Evolutionary conservation across 2,797 vertebrate genomes (phyloP).

Genomic region (Lepilemur septentrionalis): DNA sequence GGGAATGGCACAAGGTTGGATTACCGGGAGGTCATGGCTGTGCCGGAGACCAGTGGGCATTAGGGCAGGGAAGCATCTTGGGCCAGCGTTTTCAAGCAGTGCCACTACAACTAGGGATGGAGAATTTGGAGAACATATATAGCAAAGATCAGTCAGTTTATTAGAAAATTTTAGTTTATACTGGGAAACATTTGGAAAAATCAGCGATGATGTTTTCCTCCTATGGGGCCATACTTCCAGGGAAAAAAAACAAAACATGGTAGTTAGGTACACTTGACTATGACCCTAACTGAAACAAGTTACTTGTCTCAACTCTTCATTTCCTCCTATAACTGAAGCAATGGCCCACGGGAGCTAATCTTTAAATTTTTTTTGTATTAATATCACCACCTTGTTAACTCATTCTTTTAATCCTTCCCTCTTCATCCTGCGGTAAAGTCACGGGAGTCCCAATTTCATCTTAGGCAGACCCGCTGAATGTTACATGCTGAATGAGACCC

Average conservation of each 20-base stretch:
- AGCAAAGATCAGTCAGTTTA: background rate
- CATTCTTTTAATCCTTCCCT: constrained; percentile 51
- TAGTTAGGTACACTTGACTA: background rate
- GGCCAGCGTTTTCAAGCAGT: background rate
- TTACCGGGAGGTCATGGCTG: background rate
- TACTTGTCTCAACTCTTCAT: background rate
- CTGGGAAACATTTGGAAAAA: background rate
- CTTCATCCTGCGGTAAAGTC: constrained; percentile 42
- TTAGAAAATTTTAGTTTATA: background rate
- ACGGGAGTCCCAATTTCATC: constrained; percentile 42
- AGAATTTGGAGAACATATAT: background rate
- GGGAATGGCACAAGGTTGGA: no score
- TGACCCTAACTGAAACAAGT: background rate
- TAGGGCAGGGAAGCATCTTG: background rate
- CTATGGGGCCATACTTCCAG: background rate
- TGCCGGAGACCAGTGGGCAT: background rate
- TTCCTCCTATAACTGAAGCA: background rate
- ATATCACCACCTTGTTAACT: constrained; percentile 5
- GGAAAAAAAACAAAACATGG: background rate
- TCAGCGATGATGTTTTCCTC: background rate
- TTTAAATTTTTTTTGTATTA: background rate
- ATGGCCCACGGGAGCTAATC: background rate
- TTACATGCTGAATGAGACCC: constrained; percentile 1
- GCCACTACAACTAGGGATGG: background rate
- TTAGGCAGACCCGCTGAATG: background rate